Base-by-base conservation (phyloP, 1,140 invertebrate genomes). In the Linepithema humile region DNA sequence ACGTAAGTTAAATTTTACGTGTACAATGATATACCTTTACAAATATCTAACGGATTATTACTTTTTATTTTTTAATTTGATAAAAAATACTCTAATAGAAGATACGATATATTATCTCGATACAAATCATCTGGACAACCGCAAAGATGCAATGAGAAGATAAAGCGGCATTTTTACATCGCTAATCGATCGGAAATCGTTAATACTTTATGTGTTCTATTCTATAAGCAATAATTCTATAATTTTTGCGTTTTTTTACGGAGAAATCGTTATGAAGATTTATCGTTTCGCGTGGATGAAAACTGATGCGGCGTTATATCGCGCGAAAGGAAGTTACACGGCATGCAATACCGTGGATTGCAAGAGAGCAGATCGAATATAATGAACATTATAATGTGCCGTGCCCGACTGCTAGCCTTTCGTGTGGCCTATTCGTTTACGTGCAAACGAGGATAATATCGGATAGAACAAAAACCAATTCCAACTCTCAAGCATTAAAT, bases 241-340 rank as follows among this genome's bases (percentile, higher is more conserved):
- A 50, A 59, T 73, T 82, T 82, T 82, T 82, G 9, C 7, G n/a
- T 55, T 72, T 57, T 45, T 17, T 72, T 35, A 17, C 15, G 20
- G 38, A 48, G 26, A 45, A 59, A 73, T 73, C 69, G 20, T 60
- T 48, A 72, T 12, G n/a, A 70, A 29, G 0, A 70, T 82, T 80
- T 80, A 59, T 72, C 67, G 65, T 45, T 53, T 78, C 29, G 62
- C 23, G 35, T 43, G 67, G 43, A 84, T 82, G 62, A 29, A 69
- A 69, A 20, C 23, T 45, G 62, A 62, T 69, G 32, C 35, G 48
- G 12, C 26, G 50, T 84, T 67, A 67, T 70, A 82, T 70, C 75
- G 62, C 64, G 64, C 40, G 65, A 84, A 67, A 82, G 75, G 83
- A 84, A 84, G 75, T 84, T 77, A 77, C 38, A 40, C 38, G 65